phyloP scores from a whole-genome alignment of 2,797 vertebrate species.

The Hirundo rustica region DNA sequence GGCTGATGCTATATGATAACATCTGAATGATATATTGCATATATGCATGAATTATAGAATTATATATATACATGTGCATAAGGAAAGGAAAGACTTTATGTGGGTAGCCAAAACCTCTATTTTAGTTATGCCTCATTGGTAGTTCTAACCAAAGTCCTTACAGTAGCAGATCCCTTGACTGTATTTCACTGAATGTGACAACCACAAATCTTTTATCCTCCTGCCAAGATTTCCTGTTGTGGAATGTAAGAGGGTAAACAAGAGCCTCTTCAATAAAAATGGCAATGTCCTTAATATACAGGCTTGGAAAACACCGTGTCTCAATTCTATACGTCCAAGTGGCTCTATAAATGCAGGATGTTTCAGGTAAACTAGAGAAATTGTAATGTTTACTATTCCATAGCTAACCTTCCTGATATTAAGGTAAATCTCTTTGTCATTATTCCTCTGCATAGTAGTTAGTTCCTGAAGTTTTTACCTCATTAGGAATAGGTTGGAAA shows the following conservation, averaged over 20 bases:
- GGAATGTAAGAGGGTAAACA: neutral
- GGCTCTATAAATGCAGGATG: neutral
- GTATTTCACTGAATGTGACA: neutral
- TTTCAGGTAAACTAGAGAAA: neutral
- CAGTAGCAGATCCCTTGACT: neutral
- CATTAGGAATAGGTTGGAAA: neutral
- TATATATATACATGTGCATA: neutral
- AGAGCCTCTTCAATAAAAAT: neutral
- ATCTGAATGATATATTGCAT: neutral
- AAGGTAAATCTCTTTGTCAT: neutral
- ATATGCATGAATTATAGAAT: neutral
- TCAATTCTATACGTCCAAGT: neutral
- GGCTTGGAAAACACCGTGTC: neutral
- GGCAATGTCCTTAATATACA: neutral
- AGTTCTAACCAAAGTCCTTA: neutral
- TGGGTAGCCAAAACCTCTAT: neutral
- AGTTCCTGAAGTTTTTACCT: neutral
- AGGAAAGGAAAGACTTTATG: neutral
- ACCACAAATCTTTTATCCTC: neutral
- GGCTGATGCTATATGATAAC: neutral
- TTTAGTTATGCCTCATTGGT: neutral
- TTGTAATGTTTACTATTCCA: neutral
- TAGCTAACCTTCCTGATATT: neutral
- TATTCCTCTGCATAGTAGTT: neutral
- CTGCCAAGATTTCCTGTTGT: neutral